A percentile compares a stretch with the other conserved stretches of the same genome.
phyloP scores from a whole-genome alignment of 2,888 invertebrate species.

The Ophion slaviceki region DNA sequence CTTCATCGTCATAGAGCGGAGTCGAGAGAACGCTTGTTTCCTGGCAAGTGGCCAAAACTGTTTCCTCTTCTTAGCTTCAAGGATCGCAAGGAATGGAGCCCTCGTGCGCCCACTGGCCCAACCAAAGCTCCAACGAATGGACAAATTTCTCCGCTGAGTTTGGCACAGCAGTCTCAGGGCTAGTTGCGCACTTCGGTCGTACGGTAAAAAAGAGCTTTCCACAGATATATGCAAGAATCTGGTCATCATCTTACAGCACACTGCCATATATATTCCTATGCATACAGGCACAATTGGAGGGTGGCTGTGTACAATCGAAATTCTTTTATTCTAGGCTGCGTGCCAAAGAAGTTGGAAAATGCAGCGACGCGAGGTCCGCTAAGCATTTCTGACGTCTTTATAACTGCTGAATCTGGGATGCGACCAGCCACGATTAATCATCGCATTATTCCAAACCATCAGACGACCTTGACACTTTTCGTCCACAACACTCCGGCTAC shows the following conservation, averaged over 20 bases:
- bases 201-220: slow-evolving; percentile 10
- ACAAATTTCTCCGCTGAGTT: slow-evolving; percentile 39
- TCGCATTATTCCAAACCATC: not conserved
- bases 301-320: slow-evolving; percentile 58
- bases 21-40: slow-evolving; percentile 30
- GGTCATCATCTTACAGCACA: not conserved
- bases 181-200: slow-evolving; percentile 18
- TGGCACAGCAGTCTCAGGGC: slow-evolving; percentile 9
- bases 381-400: slow-evolving; percentile 58
- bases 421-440: not conserved
- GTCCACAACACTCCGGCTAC: not conserved
- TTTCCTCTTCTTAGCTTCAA: slow-evolving; percentile 45
- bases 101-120: slow-evolving; percentile 11
- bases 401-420: slow-evolving; percentile 51
- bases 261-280: not conserved
- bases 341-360: slow-evolving; percentile 63
- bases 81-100: slow-evolving; percentile 28
- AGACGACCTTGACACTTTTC: not conserved
- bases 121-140: slow-evolving; percentile 35
- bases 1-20: slow-evolving; percentile 49
- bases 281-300: not conserved
- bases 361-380: slow-evolving; percentile 48
- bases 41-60: slow-evolving; percentile 63
- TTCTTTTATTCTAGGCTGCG: slow-evolving; percentile 64
- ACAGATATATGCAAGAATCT: not conserved